Evolutionary conservation across 2,113 vertebrate species (phyloP).

Genomic region (Peucedramus taeniatus): DNA sequence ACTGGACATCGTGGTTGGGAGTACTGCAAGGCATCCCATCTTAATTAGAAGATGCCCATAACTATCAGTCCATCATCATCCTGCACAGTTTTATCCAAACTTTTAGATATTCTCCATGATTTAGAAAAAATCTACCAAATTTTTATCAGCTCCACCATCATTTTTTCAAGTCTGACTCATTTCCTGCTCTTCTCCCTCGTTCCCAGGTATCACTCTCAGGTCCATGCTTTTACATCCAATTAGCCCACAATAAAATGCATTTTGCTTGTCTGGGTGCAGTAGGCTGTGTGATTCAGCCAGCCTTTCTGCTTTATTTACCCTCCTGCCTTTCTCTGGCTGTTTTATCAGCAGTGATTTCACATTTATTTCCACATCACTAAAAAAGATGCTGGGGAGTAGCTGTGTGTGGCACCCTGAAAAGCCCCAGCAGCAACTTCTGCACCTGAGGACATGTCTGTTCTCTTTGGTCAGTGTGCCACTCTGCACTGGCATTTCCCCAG

Average conservation of each 20-base stretch:
- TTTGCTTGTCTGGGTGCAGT: neutral
- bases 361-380: conserved; percentile 13
- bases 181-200: neutral
- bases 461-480: neutral
- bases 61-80: neutral
- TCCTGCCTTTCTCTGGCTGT: neutral
- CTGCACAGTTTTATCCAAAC: neutral
- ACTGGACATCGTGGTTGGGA: accelerated
- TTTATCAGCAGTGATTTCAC: neutral
- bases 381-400: accelerated
- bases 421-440: neutral
- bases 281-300: neutral
- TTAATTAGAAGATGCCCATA: neutral
- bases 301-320: conserved; percentile 24
- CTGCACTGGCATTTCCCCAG: neutral
- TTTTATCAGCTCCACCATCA: neutral
- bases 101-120: neutral
- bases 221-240: neutral
- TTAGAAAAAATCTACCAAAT: neutral
- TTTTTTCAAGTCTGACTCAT: neutral
- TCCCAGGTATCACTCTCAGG: neutral
- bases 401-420: neutral
- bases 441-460: neutral
- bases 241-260: neutral
- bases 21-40: neutral